phyloP scores from a whole-genome alignment of 2,888 invertebrate species.

The Junonia oenone region DNA sequence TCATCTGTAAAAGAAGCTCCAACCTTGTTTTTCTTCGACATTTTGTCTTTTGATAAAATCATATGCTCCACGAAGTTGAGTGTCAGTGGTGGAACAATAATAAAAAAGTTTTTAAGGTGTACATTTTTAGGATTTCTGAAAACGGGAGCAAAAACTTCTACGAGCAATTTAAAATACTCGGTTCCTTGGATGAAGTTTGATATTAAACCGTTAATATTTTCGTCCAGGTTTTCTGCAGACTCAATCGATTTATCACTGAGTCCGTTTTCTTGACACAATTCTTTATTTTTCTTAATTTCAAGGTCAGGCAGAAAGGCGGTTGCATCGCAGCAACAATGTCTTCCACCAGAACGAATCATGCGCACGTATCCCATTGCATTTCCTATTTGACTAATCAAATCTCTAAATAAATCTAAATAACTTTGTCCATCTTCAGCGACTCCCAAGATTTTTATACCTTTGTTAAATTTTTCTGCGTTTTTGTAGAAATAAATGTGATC shows the following conservation, averaged over 20 bases:
- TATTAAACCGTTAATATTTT: slow-evolving; percentile 87
- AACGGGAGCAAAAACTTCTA: slow-evolving; percentile 94
- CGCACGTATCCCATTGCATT: slow-evolving; percentile 98
- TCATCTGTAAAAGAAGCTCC: slow-evolving; percentile 97
- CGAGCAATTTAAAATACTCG: slow-evolving; percentile 93
- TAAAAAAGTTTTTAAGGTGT: slow-evolving; percentile 94
- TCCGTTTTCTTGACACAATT: slow-evolving; percentile 79
- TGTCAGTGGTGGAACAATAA: slow-evolving; percentile 95
- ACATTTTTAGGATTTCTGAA: slow-evolving; percentile 91
- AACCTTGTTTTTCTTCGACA: slow-evolving; percentile 92
- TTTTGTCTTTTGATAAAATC: slow-evolving; percentile 93
- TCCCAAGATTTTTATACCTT: slow-evolving; percentile 92
- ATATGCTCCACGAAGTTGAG: slow-evolving; percentile 97
- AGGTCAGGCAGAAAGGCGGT: slow-evolving; percentile 93
- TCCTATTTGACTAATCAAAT: slow-evolving; percentile 95
- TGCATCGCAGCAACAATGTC: slow-evolving; percentile 94
- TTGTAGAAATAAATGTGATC: slow-evolving; percentile 91
- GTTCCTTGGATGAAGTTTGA: slow-evolving; percentile 92
- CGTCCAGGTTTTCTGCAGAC: slow-evolving; percentile 86
- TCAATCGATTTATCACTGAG: slow-evolving; percentile 81
- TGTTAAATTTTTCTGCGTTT: slow-evolving; percentile 95
- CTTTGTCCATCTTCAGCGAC: slow-evolving; percentile 89
- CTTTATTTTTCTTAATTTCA: slow-evolving; percentile 80
- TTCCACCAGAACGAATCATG: slow-evolving; percentile 94
- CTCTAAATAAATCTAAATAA: slow-evolving; percentile 95